These are phyloP conservation scores for Hydrotaea diabolus DNA, from an alignment of 2,888 invertebrate genomes.

Conservation along the genomic window DNA sequence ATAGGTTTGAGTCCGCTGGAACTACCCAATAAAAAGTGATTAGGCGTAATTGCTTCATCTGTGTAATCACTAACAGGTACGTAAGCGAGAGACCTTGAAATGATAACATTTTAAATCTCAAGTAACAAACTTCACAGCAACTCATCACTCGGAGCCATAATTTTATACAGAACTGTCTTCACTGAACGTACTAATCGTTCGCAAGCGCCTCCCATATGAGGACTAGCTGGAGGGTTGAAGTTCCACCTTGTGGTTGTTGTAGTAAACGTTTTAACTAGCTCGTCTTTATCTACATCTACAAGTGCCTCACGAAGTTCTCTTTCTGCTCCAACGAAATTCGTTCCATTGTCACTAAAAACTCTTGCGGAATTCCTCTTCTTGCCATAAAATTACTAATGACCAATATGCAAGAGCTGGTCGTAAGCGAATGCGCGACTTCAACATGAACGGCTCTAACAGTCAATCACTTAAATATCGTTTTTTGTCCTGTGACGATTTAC, in stretches of 20 bases:
- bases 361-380: conserved; percentile 35
- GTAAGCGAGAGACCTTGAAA: conserved; percentile 6
- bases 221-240: conserved; percentile 50
- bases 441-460: conserved; percentile 44
- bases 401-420: conserved; percentile 43
- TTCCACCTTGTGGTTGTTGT: conserved; percentile 40
- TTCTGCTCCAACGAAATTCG: conserved; percentile 47
- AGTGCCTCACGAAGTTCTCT: conserved; percentile 36
- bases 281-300: conserved; percentile 20
- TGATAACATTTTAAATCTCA: neutral
- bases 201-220: conserved; percentile 37
- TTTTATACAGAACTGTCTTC: conserved; percentile 32
- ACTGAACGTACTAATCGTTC: conserved; percentile 48
- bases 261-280: conserved; percentile 22
- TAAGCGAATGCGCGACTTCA: conserved; percentile 43
- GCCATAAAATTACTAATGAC: conserved; percentile 51
- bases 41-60: conserved; percentile 43
- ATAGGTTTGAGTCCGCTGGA: conserved; percentile 42
- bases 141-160: conserved; percentile 25
- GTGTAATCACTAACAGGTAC: conserved; percentile 43
- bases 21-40: conserved; percentile 41
- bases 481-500: conserved; percentile 44
- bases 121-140: neutral
- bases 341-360: conserved; percentile 49
- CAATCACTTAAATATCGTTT: conserved; percentile 45